These are phyloP conservation scores for Sinosuthora webbiana DNA, from an alignment of 2,113 vertebrate genomes.

Conservation along the genomic window DNA sequence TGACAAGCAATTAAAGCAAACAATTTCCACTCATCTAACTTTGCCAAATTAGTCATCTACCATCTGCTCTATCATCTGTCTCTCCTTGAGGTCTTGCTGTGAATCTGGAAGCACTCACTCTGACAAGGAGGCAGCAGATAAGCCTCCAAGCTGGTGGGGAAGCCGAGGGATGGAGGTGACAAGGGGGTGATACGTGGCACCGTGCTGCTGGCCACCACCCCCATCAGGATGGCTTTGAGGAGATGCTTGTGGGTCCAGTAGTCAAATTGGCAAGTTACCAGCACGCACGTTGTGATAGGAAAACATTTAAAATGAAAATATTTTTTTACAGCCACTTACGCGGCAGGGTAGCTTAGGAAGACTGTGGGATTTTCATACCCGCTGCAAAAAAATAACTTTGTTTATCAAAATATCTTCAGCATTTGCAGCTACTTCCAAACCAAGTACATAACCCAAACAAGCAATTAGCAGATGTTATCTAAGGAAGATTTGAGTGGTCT, in stretches of 20 bases:
- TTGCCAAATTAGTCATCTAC: conserved; percentile 83
- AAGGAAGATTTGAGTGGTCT: neutral
- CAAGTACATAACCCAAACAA: neutral
- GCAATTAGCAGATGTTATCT: neutral
- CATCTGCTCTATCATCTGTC: conserved; percentile 90
- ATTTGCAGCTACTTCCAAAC: neutral
- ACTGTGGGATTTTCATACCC: neutral
- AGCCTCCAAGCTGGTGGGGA: conserved; percentile 49
- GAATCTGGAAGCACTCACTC: conserved; percentile 65
- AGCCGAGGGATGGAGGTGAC: conserved; percentile 28
- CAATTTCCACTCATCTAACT: conserved; percentile 85
- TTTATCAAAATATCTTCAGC: neutral
- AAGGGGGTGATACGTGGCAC: neutral
- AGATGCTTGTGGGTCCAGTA: neutral
- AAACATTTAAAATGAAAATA: neutral
- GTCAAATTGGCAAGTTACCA: neutral
- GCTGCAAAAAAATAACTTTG: neutral
- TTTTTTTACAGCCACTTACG: neutral
- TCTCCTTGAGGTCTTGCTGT: conserved; percentile 77
- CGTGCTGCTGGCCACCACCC: fast-evolving
- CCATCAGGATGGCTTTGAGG: neutral
- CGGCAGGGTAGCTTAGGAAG: neutral
- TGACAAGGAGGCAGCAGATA: conserved; percentile 42
- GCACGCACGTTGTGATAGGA: fast-evolving
- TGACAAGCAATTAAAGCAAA: conserved; percentile 94